These are phyloP conservation scores for Tenthredo livida DNA, from an alignment of 2,888 invertebrate genomes.

Conservation along the genomic window DNA sequence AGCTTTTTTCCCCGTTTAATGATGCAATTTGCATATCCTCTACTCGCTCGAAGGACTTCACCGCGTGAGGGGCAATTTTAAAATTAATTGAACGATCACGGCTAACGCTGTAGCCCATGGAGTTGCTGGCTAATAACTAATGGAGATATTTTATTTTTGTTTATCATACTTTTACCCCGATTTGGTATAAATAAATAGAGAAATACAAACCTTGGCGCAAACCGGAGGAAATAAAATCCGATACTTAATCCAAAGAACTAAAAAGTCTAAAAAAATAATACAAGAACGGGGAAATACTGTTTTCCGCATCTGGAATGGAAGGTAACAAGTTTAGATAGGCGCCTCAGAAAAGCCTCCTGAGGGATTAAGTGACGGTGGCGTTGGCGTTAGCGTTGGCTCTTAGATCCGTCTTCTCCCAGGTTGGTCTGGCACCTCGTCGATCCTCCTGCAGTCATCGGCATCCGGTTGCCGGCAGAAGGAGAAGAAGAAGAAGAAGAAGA, in stretches of 20 bases:
- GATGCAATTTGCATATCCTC: slow-evolving; percentile 47
- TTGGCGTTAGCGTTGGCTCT: slow-evolving; percentile 13
- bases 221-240: background rate
- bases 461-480: slow-evolving; percentile 28
- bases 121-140: background rate
- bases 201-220: background rate
- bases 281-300: background rate
- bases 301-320: background rate
- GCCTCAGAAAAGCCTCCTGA: background rate
- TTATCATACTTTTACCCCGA: background rate
- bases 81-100: slow-evolving; percentile 49
- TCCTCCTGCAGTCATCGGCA: slow-evolving; percentile 45
- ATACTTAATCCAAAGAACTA: background rate
- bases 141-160: background rate
- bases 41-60: background rate
- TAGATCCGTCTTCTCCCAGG: slow-evolving; percentile 38
- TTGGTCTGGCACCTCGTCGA: slow-evolving; percentile 35
- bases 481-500: background rate
- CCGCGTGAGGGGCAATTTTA: slow-evolving; percentile 40
- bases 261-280: background rate
- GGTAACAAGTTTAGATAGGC: slow-evolving; percentile 46
- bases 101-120: slow-evolving; percentile 1
- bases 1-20: slow-evolving; percentile 28
- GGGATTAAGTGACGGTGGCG: slow-evolving; percentile 25
- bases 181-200: background rate